phyloP scores from a whole-genome alignment of 2,888 invertebrate genomes.

The Ormyrus thymus region DNA sequence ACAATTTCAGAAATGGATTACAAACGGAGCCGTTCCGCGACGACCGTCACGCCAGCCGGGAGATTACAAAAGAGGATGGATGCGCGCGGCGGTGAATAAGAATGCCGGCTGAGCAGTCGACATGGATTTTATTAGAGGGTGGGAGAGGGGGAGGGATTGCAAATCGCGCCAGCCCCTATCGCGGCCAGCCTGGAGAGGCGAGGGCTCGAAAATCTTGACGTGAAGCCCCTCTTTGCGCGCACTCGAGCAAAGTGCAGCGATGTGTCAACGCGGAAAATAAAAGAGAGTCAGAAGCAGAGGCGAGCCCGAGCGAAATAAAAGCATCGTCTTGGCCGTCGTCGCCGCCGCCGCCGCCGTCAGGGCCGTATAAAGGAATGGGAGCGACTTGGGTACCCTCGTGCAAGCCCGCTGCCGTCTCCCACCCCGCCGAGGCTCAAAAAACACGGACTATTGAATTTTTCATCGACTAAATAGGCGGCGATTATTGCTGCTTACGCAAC shows the following conservation, averaged over 20 bases:
- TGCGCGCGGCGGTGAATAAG: neutral
- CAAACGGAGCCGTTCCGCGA: neutral
- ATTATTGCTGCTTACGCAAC: constrained; percentile 22
- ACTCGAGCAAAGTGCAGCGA: constrained; percentile 43
- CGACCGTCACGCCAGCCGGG: too few species aligned
- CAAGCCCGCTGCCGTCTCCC: neutral
- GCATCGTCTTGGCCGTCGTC: constrained; percentile 7
- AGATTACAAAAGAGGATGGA: constrained; percentile 3
- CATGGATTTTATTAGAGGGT: constrained; percentile 37
- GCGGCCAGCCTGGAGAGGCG: too few species aligned
- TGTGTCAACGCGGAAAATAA: constrained; percentile 48
- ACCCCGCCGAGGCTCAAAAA: constrained; percentile 23
- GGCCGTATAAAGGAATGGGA: constrained; percentile 47
- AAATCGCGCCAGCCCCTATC: constrained; percentile 9
- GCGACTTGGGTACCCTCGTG: constrained; percentile 35
- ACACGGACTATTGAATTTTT: constrained; percentile 38
- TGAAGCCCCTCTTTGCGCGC: neutral
- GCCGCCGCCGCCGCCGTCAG: neutral
- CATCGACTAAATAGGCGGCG: neutral
- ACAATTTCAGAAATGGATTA: constrained; percentile 46
- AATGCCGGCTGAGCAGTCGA: neutral
- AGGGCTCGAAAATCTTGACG: constrained; percentile 28
- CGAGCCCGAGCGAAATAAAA: constrained; percentile 28
- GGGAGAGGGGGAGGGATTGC: neutral
- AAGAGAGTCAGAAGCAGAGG: constrained; percentile 13